Evolutionary conservation across 92 coral and sea anemone species (phyloP).

Genomic region (Phenganax marumi): DNA sequence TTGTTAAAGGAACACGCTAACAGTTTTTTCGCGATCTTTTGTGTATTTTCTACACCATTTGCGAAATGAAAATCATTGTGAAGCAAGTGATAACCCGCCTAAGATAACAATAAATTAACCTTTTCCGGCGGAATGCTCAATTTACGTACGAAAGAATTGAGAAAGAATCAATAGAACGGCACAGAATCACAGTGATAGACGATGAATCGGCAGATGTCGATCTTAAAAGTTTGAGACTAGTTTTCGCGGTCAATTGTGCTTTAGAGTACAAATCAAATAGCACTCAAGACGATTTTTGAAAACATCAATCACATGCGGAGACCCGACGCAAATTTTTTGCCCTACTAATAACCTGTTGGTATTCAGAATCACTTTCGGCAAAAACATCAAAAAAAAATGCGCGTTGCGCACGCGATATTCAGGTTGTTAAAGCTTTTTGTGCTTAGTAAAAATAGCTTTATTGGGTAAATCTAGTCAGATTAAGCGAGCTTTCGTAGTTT

Average conservation of each 20-base stretch:
- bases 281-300: constrained; percentile 4
- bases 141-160: background rate
- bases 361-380: background rate
- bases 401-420: background rate
- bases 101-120: background rate
- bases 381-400: background rate
- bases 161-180: background rate
- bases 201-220: background rate
- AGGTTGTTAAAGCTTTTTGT: too few relatives aligned
- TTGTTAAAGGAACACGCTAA: background rate
- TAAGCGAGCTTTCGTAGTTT: constrained; percentile 18
- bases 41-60: background rate
- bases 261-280: background rate
- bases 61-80: background rate
- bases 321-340: background rate
- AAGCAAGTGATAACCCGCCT: background rate
- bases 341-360: background rate
- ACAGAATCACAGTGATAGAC: too few relatives aligned
- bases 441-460: background rate
- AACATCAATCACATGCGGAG: background rate
- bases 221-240: background rate
- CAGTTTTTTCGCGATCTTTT: background rate
- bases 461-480: constrained; percentile 15
- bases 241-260: background rate
- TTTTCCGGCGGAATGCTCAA: background rate